Conservation (phyloP, 2,113 vertebrate genomes). For the Planiliza haematocheilus region DNA sequence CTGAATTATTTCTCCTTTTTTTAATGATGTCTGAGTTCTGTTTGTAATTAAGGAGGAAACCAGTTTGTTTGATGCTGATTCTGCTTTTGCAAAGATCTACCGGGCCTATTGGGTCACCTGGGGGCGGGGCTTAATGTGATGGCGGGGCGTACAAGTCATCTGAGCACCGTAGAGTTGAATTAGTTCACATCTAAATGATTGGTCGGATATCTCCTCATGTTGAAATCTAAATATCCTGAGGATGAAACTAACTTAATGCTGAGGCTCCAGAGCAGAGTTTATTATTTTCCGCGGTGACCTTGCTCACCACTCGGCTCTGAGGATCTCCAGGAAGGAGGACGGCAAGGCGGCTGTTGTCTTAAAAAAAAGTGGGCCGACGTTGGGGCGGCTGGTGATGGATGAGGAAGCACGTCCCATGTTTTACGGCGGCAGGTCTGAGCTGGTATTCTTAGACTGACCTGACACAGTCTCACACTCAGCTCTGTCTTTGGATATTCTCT, state of each 20-base stretch:
- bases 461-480: slow-evolving; percentile 20
- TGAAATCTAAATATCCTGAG: too few relatives aligned
- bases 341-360: slow-evolving; percentile 13
- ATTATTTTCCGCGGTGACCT: background rate
- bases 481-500: slow-evolving; percentile 10
- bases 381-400: slow-evolving; percentile 54
- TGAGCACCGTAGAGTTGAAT: too few relatives aligned
- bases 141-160: too few relatives aligned
- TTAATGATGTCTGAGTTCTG: too few relatives aligned
- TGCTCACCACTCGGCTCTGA: background rate
- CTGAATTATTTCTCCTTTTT: too few relatives aligned
- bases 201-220: too few relatives aligned
- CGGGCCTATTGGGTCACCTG: too few relatives aligned
- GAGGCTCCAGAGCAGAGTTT: background rate
- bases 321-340: background rate
- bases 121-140: too few relatives aligned
- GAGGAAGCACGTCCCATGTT: slow-evolving; percentile 42
- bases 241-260: background rate
- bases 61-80: too few relatives aligned
- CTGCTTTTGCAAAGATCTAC: too few relatives aligned
- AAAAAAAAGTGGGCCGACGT: slow-evolving; percentile 55
- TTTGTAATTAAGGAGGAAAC: too few relatives aligned
- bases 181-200: too few relatives aligned
- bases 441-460: slow-evolving; percentile 67
- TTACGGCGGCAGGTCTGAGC: slow-evolving; percentile 11